These are phyloP conservation scores for Linyphia triangularis DNA, from an alignment of 2,888 invertebrate genomes.

Conservation along the genomic window DNA sequence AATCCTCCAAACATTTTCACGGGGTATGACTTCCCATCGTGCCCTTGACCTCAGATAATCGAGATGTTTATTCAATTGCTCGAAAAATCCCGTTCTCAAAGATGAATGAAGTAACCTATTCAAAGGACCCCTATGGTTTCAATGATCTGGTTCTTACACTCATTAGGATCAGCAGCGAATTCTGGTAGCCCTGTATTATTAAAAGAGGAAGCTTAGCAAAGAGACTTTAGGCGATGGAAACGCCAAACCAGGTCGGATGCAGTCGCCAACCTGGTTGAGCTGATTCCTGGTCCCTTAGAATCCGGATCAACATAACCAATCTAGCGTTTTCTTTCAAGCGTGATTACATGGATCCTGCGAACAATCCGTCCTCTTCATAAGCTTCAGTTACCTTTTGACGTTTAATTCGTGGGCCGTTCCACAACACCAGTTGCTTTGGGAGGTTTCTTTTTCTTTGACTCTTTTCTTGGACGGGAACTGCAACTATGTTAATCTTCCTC, in stretches of 20 bases:
- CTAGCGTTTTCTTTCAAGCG: conserved; percentile 30
- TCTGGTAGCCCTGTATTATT: not conserved
- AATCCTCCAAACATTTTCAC: not conserved
- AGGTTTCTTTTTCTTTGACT: conserved; percentile 15
- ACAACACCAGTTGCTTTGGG: conserved; percentile 16
- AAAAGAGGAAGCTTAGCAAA: not conserved
- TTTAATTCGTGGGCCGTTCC: conserved; percentile 48
- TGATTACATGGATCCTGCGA: conserved; percentile 14
- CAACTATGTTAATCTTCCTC: conserved; percentile 25
- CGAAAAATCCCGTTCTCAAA: not conserved
- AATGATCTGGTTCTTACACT: not conserved
- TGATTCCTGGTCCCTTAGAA: conserved; percentile 30
- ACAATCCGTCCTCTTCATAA: conserved; percentile 28
- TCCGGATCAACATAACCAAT: conserved; percentile 48
- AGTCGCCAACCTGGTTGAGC: conserved; percentile 51
- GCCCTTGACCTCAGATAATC: conserved; percentile 4
- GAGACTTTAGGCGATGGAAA: conserved; percentile 41
- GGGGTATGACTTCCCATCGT: not conserved
- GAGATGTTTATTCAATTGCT: not conserved
- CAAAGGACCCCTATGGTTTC: conserved; percentile 1
- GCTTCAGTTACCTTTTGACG: conserved; percentile 53
- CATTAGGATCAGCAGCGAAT: not conserved
- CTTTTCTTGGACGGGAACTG: conserved; percentile 12
- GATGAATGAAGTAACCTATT: not conserved
- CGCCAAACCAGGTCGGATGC: conserved; percentile 49